phyloP scores from a whole-genome alignment of 2,113 vertebrate genomes.

The Cepphus grylle region DNA sequence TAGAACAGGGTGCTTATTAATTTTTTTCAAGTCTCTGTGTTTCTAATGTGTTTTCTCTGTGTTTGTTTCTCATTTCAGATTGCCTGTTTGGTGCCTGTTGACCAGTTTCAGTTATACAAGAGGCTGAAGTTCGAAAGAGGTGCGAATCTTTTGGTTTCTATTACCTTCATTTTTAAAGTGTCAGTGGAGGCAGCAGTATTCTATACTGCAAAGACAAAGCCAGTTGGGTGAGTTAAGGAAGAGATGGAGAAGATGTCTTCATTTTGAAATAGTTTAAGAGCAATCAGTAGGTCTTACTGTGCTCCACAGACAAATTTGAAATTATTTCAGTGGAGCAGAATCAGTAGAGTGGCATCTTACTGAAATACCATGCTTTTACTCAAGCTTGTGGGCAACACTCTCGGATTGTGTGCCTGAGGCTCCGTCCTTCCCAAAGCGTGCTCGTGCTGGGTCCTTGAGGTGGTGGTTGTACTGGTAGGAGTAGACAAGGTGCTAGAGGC shows the following conservation, averaged over 20 bases:
- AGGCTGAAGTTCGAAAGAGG: constrained; percentile 92
- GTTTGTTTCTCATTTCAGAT: constrained; percentile 81
- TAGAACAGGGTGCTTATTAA: not conserved
- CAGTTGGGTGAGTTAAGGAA: not conserved
- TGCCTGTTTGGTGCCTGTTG: constrained; percentile 80
- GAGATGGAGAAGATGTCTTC: not conserved
- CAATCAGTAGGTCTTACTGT: not conserved
- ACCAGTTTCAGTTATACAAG: constrained; percentile 86
- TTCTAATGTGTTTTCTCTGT: not conserved
- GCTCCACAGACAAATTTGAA: not conserved
- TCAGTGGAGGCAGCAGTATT: not conserved
- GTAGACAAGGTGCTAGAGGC: not conserved
- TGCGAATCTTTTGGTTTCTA: constrained; percentile 38
- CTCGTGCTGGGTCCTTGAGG: not conserved
- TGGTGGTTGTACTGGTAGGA: not conserved
- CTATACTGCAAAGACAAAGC: not conserved
- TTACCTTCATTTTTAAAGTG: not conserved
- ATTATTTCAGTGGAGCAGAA: not conserved
- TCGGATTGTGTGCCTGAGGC: not conserved
- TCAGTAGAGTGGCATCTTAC: not conserved
- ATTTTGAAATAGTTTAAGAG: not conserved
- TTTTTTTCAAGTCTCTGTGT: not conserved
- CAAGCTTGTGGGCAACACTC: not conserved
- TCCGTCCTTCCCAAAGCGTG: accelerated
- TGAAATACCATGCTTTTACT: not conserved